These are phyloP conservation scores for Pseudopleuronectes americanus DNA, from an alignment of 2,797 vertebrate genomes.

Conservation along the genomic window DNA sequence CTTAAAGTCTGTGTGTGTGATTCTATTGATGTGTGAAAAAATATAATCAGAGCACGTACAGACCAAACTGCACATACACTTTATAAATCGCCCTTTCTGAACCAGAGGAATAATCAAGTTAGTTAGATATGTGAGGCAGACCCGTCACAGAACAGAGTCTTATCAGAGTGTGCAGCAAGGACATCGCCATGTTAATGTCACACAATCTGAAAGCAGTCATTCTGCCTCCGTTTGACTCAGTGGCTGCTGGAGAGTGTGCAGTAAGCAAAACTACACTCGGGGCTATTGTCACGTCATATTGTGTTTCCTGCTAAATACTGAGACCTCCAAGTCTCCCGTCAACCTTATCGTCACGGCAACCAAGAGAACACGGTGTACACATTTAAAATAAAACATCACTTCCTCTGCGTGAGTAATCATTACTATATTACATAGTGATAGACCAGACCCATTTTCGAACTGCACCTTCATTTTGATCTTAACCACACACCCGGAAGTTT, in stretches of 20 bases:
- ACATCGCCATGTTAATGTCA: slow-evolving; percentile 23
- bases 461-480: not conserved
- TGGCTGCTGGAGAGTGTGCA: not conserved
- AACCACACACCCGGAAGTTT: not conserved
- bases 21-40: slow-evolving; percentile 14
- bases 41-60: not conserved
- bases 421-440: too few relatives aligned
- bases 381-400: too few relatives aligned
- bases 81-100: not conserved
- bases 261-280: slow-evolving; percentile 8
- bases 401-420: too few relatives aligned
- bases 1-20: slow-evolving; percentile 16
- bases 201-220: slow-evolving; percentile 5
- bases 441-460: not conserved
- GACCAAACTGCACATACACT: not conserved
- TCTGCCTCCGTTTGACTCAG: not conserved
- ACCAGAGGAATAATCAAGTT: not conserved
- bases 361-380: slow-evolving; percentile 2
- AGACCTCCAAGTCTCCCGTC: not conserved
- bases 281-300: slow-evolving; percentile 15
- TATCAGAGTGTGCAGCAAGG: slow-evolving; percentile 24
- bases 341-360: slow-evolving; percentile 1
- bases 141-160: not conserved
- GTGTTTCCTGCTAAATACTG: slow-evolving; percentile 13
- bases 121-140: not conserved